Evolutionary conservation across 1,140 invertebrate species (phyloP).

Genomic region (Penaeus vannamei): DNA sequence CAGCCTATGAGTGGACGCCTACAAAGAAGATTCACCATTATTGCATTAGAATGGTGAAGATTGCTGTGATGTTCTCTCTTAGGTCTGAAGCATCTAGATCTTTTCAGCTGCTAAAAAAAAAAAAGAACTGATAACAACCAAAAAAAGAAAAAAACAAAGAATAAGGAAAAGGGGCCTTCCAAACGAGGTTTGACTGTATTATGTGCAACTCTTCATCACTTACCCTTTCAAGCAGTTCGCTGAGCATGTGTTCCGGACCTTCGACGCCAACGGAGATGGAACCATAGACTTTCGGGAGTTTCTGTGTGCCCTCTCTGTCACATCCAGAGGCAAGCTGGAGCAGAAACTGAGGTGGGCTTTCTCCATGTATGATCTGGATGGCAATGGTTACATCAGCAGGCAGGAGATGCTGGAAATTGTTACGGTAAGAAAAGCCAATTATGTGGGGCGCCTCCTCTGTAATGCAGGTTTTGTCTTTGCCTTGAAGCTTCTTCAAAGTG

Average conservation of each 20-base stretch:
- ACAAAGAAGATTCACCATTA: not conserved
- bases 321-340: slow-evolving; percentile 95
- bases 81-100: not conserved
- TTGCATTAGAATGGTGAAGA: no score
- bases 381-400: slow-evolving; percentile 93
- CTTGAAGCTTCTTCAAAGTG: no score
- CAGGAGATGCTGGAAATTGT: slow-evolving; percentile 98
- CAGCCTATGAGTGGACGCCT: not conserved
- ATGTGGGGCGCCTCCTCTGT: not conserved
- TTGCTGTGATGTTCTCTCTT: not conserved
- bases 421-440: slow-evolving; percentile 78
- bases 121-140: not conserved
- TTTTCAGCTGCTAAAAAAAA: not conserved
- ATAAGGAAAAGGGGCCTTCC: slow-evolving; percentile 26
- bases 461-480: no score
- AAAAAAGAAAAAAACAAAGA: not conserved
- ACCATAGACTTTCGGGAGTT: slow-evolving; percentile 98
- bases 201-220: slow-evolving; percentile 65
- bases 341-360: slow-evolving; percentile 99
- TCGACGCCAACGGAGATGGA: slow-evolving; percentile 97
- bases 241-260: slow-evolving; percentile 98
- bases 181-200: slow-evolving; percentile 61
- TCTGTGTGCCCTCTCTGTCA: slow-evolving; percentile 94
- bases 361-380: slow-evolving; percentile 96
- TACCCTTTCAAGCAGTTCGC: slow-evolving; percentile 81